phyloP scores from a whole-genome alignment of 2,797 vertebrate genomes.

The Moxostoma hubbsi region DNA sequence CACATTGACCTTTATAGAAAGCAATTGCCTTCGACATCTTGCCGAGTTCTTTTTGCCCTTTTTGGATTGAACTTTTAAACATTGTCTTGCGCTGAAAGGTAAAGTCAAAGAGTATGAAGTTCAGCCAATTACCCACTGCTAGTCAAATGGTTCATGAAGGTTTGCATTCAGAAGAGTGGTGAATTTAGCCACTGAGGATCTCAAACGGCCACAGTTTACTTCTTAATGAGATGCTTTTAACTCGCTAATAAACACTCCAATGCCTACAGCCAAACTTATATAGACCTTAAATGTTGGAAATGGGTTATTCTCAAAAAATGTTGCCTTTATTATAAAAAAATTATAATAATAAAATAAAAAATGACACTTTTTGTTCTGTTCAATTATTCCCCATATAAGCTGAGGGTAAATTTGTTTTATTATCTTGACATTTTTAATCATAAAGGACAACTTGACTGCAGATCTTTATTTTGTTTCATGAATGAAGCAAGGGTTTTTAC shows the following conservation, averaged over 20 bases:
- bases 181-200: slow-evolving; percentile 11
- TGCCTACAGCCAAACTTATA: not conserved
- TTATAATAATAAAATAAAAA: too few relatives aligned
- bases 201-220: not conserved
- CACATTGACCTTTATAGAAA: slow-evolving; percentile 27
- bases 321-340: too few relatives aligned
- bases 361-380: too few relatives aligned
- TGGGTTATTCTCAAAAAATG: too few relatives aligned
- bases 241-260: slow-evolving; percentile 6
- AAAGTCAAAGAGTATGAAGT: slow-evolving; percentile 13
- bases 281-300: not conserved
- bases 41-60: slow-evolving; percentile 19
- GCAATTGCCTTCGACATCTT: slow-evolving; percentile 10
- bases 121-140: slow-evolving; percentile 34
- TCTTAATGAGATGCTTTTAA: slow-evolving; percentile 26
- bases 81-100: slow-evolving; percentile 7
- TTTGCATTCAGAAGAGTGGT: slow-evolving; percentile 17
- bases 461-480: too few relatives aligned
- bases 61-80: slow-evolving; percentile 16
- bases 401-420: too few relatives aligned
- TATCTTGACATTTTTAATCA: too few relatives aligned
- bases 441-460: too few relatives aligned
- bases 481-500: too few relatives aligned
- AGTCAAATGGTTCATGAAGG: slow-evolving; percentile 28
- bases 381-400: too few relatives aligned